These are phyloP conservation scores for Choristoneura rosaceana DNA, from an alignment of 2,888 invertebrate genomes.

Conservation along the genomic window DNA sequence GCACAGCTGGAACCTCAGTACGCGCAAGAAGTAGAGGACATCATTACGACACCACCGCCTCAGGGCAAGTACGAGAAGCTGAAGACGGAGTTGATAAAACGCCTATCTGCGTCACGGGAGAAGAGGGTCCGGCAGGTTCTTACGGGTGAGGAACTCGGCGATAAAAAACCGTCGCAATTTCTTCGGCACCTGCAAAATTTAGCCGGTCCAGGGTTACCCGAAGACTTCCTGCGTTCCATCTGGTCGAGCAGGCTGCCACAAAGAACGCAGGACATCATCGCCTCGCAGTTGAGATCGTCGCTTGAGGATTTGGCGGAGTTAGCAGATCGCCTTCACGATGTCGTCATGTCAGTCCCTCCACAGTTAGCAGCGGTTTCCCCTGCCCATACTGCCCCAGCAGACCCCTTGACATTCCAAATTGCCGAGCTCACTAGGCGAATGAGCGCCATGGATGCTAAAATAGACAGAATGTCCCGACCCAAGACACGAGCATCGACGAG, in stretches of 20 bases:
- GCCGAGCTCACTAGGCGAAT: conserved; percentile 7
- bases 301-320: background rate
- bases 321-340: conserved; percentile 11
- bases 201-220: conserved; percentile 43
- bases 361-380: conserved; percentile 3
- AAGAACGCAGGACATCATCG: conserved; percentile 41
- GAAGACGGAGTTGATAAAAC: conserved; percentile 33
- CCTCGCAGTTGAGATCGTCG: conserved; percentile 29
- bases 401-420: background rate
- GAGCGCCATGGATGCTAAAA: conserved; percentile 1
- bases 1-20: conserved; percentile 16
- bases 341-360: background rate
- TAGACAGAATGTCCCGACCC: conserved; percentile 5
- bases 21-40: background rate
- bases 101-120: conserved; percentile 44
- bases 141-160: conserved; percentile 28
- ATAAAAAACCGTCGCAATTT: conserved; percentile 46
- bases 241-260: conserved; percentile 44
- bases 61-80: conserved; percentile 33
- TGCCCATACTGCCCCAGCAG: background rate
- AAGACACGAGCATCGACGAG: background rate
- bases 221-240: conserved; percentile 41
- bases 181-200: conserved; percentile 43
- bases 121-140: conserved; percentile 45
- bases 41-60: conserved; percentile 8